Base-by-base conservation (phyloP, 2,113 vertebrate genomes). In the Notiomystis cincta region DNA sequence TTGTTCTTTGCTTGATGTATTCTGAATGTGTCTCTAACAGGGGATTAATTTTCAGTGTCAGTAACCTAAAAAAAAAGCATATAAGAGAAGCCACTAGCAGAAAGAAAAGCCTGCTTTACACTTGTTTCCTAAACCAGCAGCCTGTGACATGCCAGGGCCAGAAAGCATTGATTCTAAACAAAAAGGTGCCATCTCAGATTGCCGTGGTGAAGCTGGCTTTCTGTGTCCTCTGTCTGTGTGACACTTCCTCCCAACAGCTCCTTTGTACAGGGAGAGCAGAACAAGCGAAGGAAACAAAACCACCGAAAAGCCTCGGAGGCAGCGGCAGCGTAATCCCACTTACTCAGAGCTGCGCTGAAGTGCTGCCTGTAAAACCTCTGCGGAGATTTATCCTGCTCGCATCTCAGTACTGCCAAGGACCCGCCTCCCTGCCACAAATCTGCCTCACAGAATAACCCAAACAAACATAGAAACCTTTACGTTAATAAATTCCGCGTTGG, bases 371-470 rank as follows among this genome's bases (percentile, higher is more conserved):
- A 89, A 95, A 95, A 75, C 67, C 51, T 42, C 71, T 9, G 79
- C 72, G 33, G 60, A 60, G 88, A 95, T 93, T 96, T 94, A 92
- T 89, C 90, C 54, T 37, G 56, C 48, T 92, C 90, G 94, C 72
- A 71, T 90, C 90, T 88, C 85, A 69, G 22, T 71, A 70, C 50
- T 71, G 85, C 83, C 85, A 75, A 81, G 91, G 87, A 47, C 56
- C 9, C 38, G 58, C 90, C 71, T 92, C 61, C 50, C 94, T 90
- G 86, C 89, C 89, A 60, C 91, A 95, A 78, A 95, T 95, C 96
- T 83, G 23, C 82, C 70, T 85, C 65, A 27, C 64, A 23, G 82
- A 92, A 70, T 56, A 88, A 90, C 54, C 70, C 62, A 25, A 40
- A 90, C 56, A 95, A 94, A 91, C 16, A 65, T 7, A 67, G 66